phyloP scores from a whole-genome alignment of 92 coral and sea anemone species.

The Hydrozoanthus gracilis region DNA sequence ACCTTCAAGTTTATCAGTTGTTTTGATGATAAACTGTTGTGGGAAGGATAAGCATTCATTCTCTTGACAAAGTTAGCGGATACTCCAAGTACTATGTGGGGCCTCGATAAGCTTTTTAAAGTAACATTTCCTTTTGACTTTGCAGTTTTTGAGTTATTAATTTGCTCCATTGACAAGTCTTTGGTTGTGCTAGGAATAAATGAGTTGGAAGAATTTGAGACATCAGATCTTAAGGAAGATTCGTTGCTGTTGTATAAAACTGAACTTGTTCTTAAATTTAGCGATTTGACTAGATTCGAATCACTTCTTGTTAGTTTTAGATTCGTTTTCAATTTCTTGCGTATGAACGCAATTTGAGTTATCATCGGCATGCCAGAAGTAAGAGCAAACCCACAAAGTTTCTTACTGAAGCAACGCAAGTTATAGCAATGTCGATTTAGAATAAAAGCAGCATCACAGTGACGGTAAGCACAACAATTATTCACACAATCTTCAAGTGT shows the following conservation, averaged over 20 bases:
- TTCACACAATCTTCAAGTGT: slow-evolving; percentile 70
- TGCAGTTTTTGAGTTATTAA: not conserved
- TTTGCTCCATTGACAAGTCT: not conserved
- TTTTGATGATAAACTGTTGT: not conserved
- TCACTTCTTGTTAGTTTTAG: not conserved
- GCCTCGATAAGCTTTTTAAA: not conserved
- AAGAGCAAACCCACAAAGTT: slow-evolving; percentile 66
- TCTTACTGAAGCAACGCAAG: slow-evolving; percentile 76
- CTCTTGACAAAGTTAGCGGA: not conserved
- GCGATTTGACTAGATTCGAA: not conserved
- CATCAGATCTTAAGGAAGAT: not conserved
- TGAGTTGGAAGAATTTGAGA: not conserved
- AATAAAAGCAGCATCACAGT: slow-evolving; percentile 82
- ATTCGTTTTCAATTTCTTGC: slow-evolving; percentile 19
- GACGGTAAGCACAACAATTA: slow-evolving; percentile 77
- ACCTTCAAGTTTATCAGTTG: not conserved
- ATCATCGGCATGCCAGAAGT: slow-evolving; percentile 72
- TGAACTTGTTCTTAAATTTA: not conserved
- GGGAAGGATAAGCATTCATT: not conserved
- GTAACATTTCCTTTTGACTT: not conserved
- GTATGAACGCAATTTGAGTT: slow-evolving; percentile 61
- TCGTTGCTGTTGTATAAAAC: too few species aligned
- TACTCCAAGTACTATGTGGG: not conserved
- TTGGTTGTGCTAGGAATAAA: not conserved
- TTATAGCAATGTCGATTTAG: slow-evolving; percentile 79